These are phyloP conservation scores for Coranthus polyacanthus DNA, from an alignment of 2,797 vertebrate genomes.

Conservation along the genomic window DNA sequence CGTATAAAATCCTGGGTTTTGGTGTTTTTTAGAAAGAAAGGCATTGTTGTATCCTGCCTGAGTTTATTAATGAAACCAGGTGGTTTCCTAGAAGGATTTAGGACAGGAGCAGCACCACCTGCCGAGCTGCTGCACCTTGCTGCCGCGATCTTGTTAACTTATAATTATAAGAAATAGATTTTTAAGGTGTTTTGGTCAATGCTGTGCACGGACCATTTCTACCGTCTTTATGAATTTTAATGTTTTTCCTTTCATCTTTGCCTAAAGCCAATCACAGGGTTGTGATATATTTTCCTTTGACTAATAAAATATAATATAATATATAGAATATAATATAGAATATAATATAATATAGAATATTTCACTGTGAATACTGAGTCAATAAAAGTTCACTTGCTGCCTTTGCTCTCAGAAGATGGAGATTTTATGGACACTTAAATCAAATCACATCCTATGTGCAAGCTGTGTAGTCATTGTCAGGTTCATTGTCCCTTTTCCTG, in stretches of 20 bases:
- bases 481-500: slow-evolving; percentile 16
- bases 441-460: slow-evolving; percentile 18
- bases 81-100: too few relatives aligned
- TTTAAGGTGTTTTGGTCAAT: slow-evolving; percentile 15
- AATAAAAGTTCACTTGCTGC: neutral
- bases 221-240: slow-evolving; percentile 38
- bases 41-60: too few relatives aligned
- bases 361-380: neutral
- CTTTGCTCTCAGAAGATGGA: slow-evolving; percentile 10
- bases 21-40: too few relatives aligned
- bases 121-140: too few relatives aligned
- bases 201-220: slow-evolving; percentile 18
- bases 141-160: neutral
- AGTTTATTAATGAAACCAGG: too few relatives aligned
- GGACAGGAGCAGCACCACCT: too few relatives aligned
- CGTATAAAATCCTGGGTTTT: too few relatives aligned
- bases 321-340: too few relatives aligned
- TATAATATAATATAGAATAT: too few relatives aligned
- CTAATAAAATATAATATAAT: too few relatives aligned
- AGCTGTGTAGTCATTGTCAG: slow-evolving; percentile 11
- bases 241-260: slow-evolving; percentile 23
- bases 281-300: slow-evolving; percentile 8
- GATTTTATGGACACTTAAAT: slow-evolving; percentile 21
- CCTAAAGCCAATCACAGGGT: slow-evolving; percentile 35
- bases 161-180: slow-evolving; percentile 21